A percentile compares a stretch with the other conserved stretches of the same genome.
Evolutionary conservation across 2,113 vertebrate genomes (phyloP).

Genomic region (Platichthys flesus): DNA sequence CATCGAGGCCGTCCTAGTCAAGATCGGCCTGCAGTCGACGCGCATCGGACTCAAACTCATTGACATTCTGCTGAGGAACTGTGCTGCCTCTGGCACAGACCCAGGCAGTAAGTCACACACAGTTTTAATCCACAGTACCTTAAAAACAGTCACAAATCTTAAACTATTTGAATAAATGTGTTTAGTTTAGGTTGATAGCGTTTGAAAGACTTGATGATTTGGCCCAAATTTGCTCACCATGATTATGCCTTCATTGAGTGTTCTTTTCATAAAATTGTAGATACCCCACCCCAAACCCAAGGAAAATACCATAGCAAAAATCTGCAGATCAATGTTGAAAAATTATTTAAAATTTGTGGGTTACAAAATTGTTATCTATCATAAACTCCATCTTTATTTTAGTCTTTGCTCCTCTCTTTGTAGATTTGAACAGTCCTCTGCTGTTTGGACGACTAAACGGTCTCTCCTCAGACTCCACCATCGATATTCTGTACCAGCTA

Average conservation of each 20-base stretch:
- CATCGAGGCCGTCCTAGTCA: conserved; percentile 97
- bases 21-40: conserved; percentile 97
- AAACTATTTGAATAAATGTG: not conserved
- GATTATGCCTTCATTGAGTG: no score
- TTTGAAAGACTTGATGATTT: conserved; percentile 1
- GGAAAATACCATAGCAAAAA: no score
- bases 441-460: conserved; percentile 97
- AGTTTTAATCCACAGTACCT: not conserved
- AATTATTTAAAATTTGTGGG: not conserved
- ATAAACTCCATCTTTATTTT: not conserved
- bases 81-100: conserved; percentile 95
- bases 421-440: conserved; percentile 98
- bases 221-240: no score
- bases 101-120: conserved; percentile 87
- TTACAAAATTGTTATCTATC: not conserved
- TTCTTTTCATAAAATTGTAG: no score
- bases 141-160: not conserved
- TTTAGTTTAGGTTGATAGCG: not conserved
- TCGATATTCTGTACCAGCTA: conserved; percentile 98
- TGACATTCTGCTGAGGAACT: conserved; percentile 97
- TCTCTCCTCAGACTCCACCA: conserved; percentile 98
- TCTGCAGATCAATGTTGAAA: not conserved
- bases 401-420: conserved; percentile 17
- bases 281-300: no score
- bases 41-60: conserved; percentile 96